Percentiles rank a stretch among this genome's conserved stretches.
Conservation (phyloP, 2,888 invertebrate genomes). For the Diloba caeruleocephala region DNA sequence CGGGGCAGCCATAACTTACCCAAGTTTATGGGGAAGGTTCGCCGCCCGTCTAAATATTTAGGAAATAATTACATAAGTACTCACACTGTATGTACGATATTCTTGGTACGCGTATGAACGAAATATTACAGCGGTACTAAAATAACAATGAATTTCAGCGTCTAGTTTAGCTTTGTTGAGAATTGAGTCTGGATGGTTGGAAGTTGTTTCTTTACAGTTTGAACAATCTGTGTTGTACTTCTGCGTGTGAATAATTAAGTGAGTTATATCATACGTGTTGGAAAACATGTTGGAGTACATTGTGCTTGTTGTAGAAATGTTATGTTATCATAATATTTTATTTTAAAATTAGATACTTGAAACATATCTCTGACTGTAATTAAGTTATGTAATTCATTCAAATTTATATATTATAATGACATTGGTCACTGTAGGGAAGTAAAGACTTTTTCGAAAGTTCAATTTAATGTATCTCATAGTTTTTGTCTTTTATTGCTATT, state of each 20-base stretch:
- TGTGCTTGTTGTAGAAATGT: no score
- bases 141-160: slow-evolving; percentile 38
- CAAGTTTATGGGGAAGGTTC: slow-evolving; percentile 70
- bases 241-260: slow-evolving; percentile 26
- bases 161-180: slow-evolving; percentile 24
- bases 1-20: slow-evolving; percentile 68
- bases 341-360: no score
- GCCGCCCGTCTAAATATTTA: slow-evolving; percentile 75
- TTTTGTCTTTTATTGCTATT: no score
- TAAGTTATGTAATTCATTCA: no score
- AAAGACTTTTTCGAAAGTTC: no score
- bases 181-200: slow-evolving; percentile 26
- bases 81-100: slow-evolving; percentile 47
- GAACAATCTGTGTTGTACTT: slow-evolving; percentile 16
- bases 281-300: no score
- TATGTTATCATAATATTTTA: no score
- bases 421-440: no score
- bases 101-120: slow-evolving; percentile 43
- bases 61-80: slow-evolving; percentile 75
- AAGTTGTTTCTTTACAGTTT: slow-evolving; percentile 29
- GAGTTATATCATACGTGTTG: slow-evolving; percentile 8
- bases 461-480: no score
- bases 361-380: no score
- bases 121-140: slow-evolving; percentile 50
- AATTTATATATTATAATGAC: no score